Conservation (phyloP, 2,888 invertebrate species). For the Notocelia uddmanniana region DNA sequence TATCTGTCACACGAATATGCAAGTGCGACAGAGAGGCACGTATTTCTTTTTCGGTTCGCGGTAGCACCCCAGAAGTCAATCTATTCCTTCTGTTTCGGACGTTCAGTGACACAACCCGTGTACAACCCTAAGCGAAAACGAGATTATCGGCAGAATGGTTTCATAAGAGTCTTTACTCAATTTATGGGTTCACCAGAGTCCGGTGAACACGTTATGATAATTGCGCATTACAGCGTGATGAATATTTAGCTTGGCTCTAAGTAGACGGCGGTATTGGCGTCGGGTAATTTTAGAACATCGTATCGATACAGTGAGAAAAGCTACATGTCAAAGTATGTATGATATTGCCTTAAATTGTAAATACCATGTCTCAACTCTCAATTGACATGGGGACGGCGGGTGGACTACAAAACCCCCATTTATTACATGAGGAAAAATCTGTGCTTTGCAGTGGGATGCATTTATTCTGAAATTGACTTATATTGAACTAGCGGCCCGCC, state of each 20-base stretch:
- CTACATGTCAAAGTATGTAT: background rate
- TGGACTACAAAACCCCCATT: too few species aligned
- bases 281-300: constrained; percentile 12
- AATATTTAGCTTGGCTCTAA: constrained; percentile 40
- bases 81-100: too few species aligned
- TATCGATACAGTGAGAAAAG: background rate
- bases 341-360: background rate
- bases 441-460: too few species aligned
- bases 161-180: constrained; percentile 46
- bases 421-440: too few species aligned
- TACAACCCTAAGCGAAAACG: constrained; percentile 10
- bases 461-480: too few species aligned
- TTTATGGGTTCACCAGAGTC: constrained; percentile 41
- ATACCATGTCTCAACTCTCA: too few species aligned
- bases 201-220: constrained; percentile 45
- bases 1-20: too few species aligned
- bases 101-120: constrained; percentile 4
- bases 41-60: too few species aligned
- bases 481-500: too few species aligned
- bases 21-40: too few species aligned
- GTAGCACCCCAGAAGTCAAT: too few species aligned
- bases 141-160: constrained; percentile 41
- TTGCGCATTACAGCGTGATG: constrained; percentile 43
- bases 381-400: too few species aligned
- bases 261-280: constrained; percentile 11